These are phyloP conservation scores for Lepas anatifera DNA, from an alignment of 2,888 invertebrate genomes.

Conservation along the genomic window DNA sequence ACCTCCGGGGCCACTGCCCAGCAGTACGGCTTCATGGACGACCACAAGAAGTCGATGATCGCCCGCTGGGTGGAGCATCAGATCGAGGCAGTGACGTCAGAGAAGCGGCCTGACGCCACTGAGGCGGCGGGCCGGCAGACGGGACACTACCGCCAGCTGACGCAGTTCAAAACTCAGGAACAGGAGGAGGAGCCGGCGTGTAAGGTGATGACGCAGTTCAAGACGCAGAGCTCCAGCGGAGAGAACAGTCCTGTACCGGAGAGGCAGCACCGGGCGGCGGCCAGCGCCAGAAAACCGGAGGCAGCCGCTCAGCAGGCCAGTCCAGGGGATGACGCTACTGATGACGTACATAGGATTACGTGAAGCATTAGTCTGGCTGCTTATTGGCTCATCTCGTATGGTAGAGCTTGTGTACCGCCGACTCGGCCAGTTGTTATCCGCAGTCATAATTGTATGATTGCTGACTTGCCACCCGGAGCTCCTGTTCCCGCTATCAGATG, in stretches of 20 bases:
- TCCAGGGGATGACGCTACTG: no score
- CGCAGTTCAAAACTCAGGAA: constrained; percentile 47
- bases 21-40: constrained; percentile 83
- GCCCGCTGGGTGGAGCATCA: constrained; percentile 87
- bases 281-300: background rate
- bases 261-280: background rate
- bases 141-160: constrained; percentile 42
- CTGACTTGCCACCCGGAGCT: no score
- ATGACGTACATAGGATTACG: no score
- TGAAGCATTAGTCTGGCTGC: no score
- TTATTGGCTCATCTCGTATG: no score
- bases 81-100: constrained; percentile 43
- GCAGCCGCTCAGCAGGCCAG: background rate
- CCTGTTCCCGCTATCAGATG: no score
- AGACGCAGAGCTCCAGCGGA: background rate
- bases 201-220: background rate
- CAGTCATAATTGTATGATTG: no score
- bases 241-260: background rate
- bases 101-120: constrained; percentile 32
- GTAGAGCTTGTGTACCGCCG: no score
- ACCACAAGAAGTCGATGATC: constrained; percentile 84
- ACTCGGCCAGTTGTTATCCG: no score
- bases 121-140: constrained; percentile 38
- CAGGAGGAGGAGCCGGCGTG: constrained; percentile 25
- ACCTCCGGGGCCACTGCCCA: constrained; percentile 14